Conservation (phyloP, 2,888 invertebrate genomes). For the Oscheius sp. region DNA sequence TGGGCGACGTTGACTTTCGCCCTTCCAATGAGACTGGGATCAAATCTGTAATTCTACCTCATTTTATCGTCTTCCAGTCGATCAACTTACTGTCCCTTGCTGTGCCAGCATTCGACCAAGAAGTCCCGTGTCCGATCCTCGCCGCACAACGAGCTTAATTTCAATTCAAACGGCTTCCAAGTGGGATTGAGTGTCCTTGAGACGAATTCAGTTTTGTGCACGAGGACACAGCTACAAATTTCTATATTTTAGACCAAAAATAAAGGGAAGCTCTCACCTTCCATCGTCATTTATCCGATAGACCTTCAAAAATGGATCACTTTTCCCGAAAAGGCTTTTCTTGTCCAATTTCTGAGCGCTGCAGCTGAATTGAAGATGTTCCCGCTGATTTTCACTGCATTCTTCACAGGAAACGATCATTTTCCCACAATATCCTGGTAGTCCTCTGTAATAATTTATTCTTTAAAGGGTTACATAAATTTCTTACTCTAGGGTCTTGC, state of each 20-base stretch:
- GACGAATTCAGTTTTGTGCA: slow-evolving; percentile 76
- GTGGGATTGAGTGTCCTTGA: slow-evolving; percentile 77
- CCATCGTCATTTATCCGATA: slow-evolving; percentile 62
- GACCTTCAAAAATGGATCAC: slow-evolving; percentile 69
- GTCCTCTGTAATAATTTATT: slow-evolving; percentile 47
- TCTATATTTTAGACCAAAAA: not conserved
- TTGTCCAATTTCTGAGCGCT: slow-evolving; percentile 55
- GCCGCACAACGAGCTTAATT: slow-evolving; percentile 76
- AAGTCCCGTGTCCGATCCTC: slow-evolving; percentile 64
- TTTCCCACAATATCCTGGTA: slow-evolving; percentile 52
- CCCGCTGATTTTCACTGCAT: slow-evolving; percentile 54
- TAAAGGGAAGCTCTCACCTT: slow-evolving; percentile 41
- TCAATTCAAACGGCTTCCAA: slow-evolving; percentile 77
- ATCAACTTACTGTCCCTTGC: slow-evolving; percentile 5
- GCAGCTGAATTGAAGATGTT: slow-evolving; percentile 43
- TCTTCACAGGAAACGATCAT: slow-evolving; percentile 61
- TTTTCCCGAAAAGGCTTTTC: slow-evolving; percentile 68
- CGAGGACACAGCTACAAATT: slow-evolving; percentile 54
- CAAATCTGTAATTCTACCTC: slow-evolving; percentile 7
- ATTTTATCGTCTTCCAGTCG: not conserved
- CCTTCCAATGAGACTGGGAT: slow-evolving; percentile 29
- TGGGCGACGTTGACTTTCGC: slow-evolving; percentile 23
- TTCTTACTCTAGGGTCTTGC: slow-evolving; percentile 40
- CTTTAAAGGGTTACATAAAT: not conserved
- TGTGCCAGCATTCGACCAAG: slow-evolving; percentile 24